Evolutionary conservation across 2,113 vertebrate species (phyloP), one percentile per base, ranked within the genome.

Genomic region (Rana temporaria): DNA sequence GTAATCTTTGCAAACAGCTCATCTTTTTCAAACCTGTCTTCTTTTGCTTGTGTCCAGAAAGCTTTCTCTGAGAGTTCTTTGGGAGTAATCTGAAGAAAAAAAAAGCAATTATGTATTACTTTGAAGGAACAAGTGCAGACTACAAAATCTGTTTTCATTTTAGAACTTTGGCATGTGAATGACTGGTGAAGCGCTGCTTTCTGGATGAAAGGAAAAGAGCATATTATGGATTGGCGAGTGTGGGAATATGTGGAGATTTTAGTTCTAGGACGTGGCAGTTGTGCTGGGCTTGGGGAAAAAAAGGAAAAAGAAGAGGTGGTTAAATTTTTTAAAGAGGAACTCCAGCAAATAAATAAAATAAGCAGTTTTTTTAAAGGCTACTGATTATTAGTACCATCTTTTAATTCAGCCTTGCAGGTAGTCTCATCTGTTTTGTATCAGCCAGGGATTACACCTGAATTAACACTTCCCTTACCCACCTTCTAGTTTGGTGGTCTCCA

Each of bases 1-100:
- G 93, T 95, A 73, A 98, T 94, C 90, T 94, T 97, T 89, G 96
- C 94, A 73, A 98, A 96, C 75, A 98, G 95, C 70, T 98, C 96
- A 15, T 90, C 93, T 88, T 88, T 96, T 89, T 96, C 95, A 90
- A 92, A 97, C 70, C 90, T 80, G 0, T 93, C 93, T 78, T 97
- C 96, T 68, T 96, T 95, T n/a, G 91, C 87, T 65, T 92, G 92
- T 79, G 89, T 92, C 96, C 96, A 97, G 88, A 98, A 96, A 87
- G 96, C 95, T 57, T 87, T 90, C 88, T 97, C 93, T 24, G 91
- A 93, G 70, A 98, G 93, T 56, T 97, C 94, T 83, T 95, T 92
- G 3, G 91, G 86, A 9, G 84, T 89, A 52, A 97, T 94, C 81
- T 83, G 60, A 20, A 34, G 17, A 69, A 24, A 79, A 62, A 30